Percentiles rank a stretch among this genome's conserved stretches.
These are phyloP conservation scores for Dilophus febrilis DNA, from an alignment of 2,888 invertebrate genomes.

Conservation along the genomic window DNA sequence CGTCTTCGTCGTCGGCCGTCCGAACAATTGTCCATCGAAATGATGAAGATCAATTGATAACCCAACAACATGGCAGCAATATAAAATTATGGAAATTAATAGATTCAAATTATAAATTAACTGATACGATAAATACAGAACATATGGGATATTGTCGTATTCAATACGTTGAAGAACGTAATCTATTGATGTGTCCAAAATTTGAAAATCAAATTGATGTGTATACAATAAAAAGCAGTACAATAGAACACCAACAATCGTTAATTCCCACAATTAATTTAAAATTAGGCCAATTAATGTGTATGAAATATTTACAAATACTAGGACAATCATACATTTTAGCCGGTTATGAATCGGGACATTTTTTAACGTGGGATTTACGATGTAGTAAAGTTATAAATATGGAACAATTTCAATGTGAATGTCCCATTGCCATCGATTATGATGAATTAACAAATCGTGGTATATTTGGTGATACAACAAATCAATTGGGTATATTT, in stretches of 20 bases:
- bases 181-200: constrained; percentile 48
- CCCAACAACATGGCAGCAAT: constrained; percentile 57
- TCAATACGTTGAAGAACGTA: constrained; percentile 36
- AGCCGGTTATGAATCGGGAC: constrained; percentile 58
- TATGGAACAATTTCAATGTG: constrained; percentile 27
- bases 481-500: constrained; percentile 22
- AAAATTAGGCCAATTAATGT: constrained; percentile 38
- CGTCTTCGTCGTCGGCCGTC: too few relatives aligned
- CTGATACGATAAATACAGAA: constrained; percentile 38
- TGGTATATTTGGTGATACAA: constrained; percentile 42
- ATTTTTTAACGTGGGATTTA: constrained; percentile 53
- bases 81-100: constrained; percentile 47
- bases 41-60: constrained; percentile 38
- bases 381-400: constrained; percentile 34
- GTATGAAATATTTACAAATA: constrained; percentile 33
- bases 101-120: constrained; percentile 40
- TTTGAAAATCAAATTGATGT: constrained; percentile 33
- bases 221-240: constrained; percentile 23
- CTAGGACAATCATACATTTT: constrained; percentile 38
- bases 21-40: constrained; percentile 33
- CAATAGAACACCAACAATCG: constrained; percentile 24
- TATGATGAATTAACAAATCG: constrained; percentile 46
- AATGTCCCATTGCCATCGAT: constrained; percentile 54
- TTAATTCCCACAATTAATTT: constrained; percentile 24
- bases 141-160: constrained; percentile 57